Conservation (phyloP, 1,140 invertebrate species). For the Bombus sibiricus region DNA sequence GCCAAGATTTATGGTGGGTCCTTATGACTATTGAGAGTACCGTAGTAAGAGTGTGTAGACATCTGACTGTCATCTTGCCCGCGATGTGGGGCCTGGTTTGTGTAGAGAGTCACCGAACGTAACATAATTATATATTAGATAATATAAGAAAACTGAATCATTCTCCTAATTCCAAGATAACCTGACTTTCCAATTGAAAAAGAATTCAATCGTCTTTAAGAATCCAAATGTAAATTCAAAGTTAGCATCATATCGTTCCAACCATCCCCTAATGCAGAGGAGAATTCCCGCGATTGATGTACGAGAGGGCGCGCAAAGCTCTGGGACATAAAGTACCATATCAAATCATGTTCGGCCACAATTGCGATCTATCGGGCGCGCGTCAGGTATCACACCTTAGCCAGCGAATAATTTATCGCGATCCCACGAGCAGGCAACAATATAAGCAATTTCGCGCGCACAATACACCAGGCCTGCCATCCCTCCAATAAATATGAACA, state of each 20-base stretch:
- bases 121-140: no score
- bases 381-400: slow-evolving; percentile 48
- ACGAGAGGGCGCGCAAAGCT: not conserved
- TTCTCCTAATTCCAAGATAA: not conserved
- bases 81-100: no score
- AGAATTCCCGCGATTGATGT: not conserved
- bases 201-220: not conserved
- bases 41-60: no score
- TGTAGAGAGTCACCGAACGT: no score
- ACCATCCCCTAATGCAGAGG: not conserved
- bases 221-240: not conserved
- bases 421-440: slow-evolving; percentile 25
- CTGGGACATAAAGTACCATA: not conserved
- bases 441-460: slow-evolving; percentile 52
- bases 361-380: slow-evolving; percentile 37
- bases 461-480: slow-evolving; percentile 14
- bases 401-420: slow-evolving; percentile 43
- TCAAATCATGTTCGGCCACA: slow-evolving; percentile 27
- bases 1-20: no score
- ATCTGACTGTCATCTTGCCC: no score
- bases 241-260: not conserved
- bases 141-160: not conserved
- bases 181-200: not conserved
- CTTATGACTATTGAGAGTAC: no score
- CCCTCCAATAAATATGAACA: slow-evolving; percentile 53